These are phyloP conservation scores for Blennius ocellaris DNA, from an alignment of 2,113 vertebrate genomes.

Conservation along the genomic window DNA sequence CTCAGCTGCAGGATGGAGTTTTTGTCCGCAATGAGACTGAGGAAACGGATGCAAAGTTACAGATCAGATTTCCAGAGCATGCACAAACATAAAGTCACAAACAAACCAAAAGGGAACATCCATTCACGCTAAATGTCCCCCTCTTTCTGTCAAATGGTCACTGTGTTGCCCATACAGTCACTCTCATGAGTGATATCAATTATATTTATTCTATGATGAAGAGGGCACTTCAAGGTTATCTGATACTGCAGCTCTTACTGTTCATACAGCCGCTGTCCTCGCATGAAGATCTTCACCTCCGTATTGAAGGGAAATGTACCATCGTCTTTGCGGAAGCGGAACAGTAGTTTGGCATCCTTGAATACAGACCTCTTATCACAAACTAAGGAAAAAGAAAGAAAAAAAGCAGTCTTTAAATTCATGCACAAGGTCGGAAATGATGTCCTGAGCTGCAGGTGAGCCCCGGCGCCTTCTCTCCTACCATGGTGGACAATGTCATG, in stretches of 20 bases:
- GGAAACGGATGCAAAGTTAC: slow-evolving; percentile 11
- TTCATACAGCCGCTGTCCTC: slow-evolving; percentile 88
- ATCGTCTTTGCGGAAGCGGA: slow-evolving; percentile 91
- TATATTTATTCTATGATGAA: not conserved
- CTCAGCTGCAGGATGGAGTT: slow-evolving; percentile 84
- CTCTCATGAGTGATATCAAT: not conserved
- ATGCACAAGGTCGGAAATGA: too few species aligned
- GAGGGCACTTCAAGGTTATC: slow-evolving; percentile 3
- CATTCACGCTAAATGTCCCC: not conserved
- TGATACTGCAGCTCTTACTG: slow-evolving; percentile 78
- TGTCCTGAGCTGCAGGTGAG: too few species aligned
- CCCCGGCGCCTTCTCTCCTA: slow-evolving; percentile 56
- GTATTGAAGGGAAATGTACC: slow-evolving; percentile 88
- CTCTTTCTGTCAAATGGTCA: not conserved
- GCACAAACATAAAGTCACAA: too few species aligned
- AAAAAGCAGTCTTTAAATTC: not conserved
- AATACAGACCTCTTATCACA: slow-evolving; percentile 87
- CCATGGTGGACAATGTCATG: slow-evolving; percentile 90
- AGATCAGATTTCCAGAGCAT: not conserved
- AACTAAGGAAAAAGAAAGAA: slow-evolving; percentile 70
- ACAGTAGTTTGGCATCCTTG: slow-evolving; percentile 90
- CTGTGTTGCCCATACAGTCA: not conserved
- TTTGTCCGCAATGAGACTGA: slow-evolving; percentile 83
- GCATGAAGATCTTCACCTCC: slow-evolving; percentile 88
- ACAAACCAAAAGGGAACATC: not conserved